These are phyloP conservation scores for Xenops minutus DNA, from an alignment of 2,797 vertebrate genomes.

Conservation along the genomic window DNA sequence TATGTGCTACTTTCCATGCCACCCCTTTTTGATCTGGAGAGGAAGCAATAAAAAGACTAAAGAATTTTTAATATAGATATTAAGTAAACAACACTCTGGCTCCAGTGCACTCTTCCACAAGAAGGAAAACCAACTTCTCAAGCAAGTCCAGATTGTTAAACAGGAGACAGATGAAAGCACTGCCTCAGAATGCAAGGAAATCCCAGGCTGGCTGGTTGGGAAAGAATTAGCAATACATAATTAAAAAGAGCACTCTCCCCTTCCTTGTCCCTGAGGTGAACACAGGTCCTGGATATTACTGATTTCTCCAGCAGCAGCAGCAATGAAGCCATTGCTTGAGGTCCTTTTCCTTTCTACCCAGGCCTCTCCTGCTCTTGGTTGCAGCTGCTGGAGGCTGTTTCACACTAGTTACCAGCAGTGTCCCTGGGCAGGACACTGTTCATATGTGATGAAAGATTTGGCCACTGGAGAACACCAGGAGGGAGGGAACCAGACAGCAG, in stretches of 20 bases:
- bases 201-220: conserved; percentile 6
- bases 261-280: conserved; percentile 13
- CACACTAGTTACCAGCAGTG: neutral
- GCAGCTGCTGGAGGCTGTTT: conserved; percentile 2
- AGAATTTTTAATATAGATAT: conserved; percentile 16
- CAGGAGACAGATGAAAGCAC: conserved; percentile 32
- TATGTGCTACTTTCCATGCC: neutral
- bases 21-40: neutral
- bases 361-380: neutral
- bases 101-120: conserved; percentile 16
- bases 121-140: conserved; percentile 39
- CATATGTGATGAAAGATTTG: neutral
- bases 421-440: neutral
- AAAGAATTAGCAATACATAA: conserved; percentile 29
- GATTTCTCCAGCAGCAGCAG: conserved; percentile 3
- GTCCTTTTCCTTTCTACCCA: neutral
- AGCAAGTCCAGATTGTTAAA: conserved; percentile 12
- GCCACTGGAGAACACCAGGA: conserved; percentile 1
- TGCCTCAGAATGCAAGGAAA: conserved; percentile 42
- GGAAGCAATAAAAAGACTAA: neutral
- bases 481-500: neutral
- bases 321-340: neutral
- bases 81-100: neutral
- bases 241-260: conserved; percentile 12
- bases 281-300: neutral